A percentile compares a stretch with the other conserved stretches of the same genome.
Conservation (phyloP, 2,797 vertebrate genomes). For the Sebastes reedi region DNA sequence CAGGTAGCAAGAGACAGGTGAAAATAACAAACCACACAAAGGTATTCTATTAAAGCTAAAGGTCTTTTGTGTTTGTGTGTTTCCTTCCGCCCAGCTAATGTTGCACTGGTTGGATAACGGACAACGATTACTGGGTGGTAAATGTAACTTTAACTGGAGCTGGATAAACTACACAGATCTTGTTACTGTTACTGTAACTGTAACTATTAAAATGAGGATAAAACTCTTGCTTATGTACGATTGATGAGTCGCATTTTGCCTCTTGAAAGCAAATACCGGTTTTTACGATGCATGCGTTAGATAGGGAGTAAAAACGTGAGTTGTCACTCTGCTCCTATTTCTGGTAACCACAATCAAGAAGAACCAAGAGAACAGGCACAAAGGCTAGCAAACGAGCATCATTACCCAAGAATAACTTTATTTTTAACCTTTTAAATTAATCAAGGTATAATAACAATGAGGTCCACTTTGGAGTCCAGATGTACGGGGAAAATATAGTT, state of each 20-base stretch:
- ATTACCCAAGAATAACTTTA: not conserved
- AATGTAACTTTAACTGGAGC: not conserved
- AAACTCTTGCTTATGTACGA: not conserved
- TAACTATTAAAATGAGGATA: slow-evolving; percentile 16
- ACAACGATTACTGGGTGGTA: not conserved
- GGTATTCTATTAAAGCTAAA: not conserved
- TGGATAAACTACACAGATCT: not conserved
- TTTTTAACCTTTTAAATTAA: not conserved
- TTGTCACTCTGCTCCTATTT: slow-evolving; percentile 31
- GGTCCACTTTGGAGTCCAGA: no score
- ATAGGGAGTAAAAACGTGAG: rapidly evolving
- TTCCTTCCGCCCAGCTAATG: slow-evolving; percentile 19
- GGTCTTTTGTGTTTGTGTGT: not conserved
- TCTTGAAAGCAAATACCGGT: not conserved
- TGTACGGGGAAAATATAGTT: no score
- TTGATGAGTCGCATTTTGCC: not conserved
- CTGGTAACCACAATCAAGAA: not conserved
- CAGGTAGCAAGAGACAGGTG: not conserved
- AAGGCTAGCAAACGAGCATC: not conserved
- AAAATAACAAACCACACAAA: not conserved
- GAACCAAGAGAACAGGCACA: not conserved
- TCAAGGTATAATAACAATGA: rapidly evolving
- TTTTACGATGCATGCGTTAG: not conserved
- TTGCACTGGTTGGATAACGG: not conserved
- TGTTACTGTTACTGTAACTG: not conserved